A percentile compares a stretch with the other conserved stretches of the same genome.
phyloP scores from a whole-genome alignment of 2,797 vertebrate species.

The Scolopax bukidnonensis region DNA sequence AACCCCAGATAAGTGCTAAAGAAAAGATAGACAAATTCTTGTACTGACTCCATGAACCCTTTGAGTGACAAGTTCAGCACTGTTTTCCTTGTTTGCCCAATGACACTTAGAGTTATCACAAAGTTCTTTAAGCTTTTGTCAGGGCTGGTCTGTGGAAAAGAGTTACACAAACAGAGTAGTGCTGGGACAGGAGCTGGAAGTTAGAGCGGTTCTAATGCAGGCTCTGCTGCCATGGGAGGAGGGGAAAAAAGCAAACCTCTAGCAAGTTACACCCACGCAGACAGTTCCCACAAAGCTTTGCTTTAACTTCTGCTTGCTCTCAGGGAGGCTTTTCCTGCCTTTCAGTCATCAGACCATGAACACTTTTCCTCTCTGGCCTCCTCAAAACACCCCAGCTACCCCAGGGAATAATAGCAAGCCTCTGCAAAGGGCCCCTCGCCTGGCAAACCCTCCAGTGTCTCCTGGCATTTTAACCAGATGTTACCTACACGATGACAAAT shows the following conservation, averaged over 20 bases:
- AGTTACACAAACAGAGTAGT: neutral
- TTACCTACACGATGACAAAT: neutral
- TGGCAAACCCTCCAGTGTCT: neutral
- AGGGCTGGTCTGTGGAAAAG: neutral
- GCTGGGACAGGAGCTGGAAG: neutral
- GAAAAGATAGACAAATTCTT: conserved; percentile 12
- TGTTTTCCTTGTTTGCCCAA: neutral
- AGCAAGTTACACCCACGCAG: neutral
- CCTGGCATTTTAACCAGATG: neutral
- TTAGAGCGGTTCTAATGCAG: neutral
- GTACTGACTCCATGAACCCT: neutral
- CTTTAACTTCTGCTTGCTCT: conserved; percentile 7
- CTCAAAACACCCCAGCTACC: neutral
- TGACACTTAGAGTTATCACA: neutral
- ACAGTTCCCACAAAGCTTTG: neutral
- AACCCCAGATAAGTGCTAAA: conserved; percentile 17
- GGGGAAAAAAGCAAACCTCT: neutral
- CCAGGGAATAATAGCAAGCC: neutral
- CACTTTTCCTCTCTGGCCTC: neutral
- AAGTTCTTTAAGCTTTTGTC: neutral
- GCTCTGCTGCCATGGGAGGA: neutral
- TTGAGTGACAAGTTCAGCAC: neutral
- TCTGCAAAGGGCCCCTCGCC: neutral
- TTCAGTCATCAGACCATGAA: neutral
- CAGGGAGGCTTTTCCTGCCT: conserved; percentile 13